Base-by-base conservation (phyloP, 2,797 vertebrate species). In the Heliangelus exortis region DNA sequence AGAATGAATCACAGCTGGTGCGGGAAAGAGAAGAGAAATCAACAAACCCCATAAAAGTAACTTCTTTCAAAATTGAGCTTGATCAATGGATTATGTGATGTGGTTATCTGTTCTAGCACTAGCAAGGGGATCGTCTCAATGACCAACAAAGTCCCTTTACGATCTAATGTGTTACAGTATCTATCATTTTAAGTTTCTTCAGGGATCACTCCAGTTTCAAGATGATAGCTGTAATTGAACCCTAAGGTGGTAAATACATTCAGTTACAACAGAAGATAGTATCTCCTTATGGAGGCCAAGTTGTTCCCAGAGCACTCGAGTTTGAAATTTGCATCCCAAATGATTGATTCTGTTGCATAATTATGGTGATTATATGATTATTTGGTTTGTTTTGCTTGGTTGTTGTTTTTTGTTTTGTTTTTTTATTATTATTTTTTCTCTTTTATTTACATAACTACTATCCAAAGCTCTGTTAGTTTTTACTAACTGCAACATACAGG, bases 161-260 rank as follows among this genome's bases (percentile, higher is more conserved):
- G 11, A 68, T 51, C 39, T 59, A 28, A 62, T 75, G 55, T 68
- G 89, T 58, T 84, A 47, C n/a, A 62, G 9, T n/a, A 89, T 73
- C 65, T 77, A 77, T 75, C 29, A 85, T 91, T 91, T 92, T 58
- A 86, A 80, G 43, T 55, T 93, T 90, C 93, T 93, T 85, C 51
- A 59, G 93, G 87, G 82, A 85, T 94, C 87, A 62, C 39, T 95
- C 58, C 41, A 16, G 62, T 87, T 92, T 94, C 84, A 83, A 85
- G 75, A 85, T 62, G 54, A 69, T 39, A 51, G 39, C 33, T 78
- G 58, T 85, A 95, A 96, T 41, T 89, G 89, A 94, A 89, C 68
- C 12, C 13, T 85, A 62, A 84, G 34, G 65, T 85, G 61, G 36
- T 33, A 89, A 94, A 89, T 71, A 34, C 8, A 36, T 55, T 54